A percentile compares a stretch with the other conserved stretches of the same genome.
Evolutionary conservation across 92 coral and sea anemone genomes (phyloP).

Genomic region (Bergia puertoricense): DNA sequence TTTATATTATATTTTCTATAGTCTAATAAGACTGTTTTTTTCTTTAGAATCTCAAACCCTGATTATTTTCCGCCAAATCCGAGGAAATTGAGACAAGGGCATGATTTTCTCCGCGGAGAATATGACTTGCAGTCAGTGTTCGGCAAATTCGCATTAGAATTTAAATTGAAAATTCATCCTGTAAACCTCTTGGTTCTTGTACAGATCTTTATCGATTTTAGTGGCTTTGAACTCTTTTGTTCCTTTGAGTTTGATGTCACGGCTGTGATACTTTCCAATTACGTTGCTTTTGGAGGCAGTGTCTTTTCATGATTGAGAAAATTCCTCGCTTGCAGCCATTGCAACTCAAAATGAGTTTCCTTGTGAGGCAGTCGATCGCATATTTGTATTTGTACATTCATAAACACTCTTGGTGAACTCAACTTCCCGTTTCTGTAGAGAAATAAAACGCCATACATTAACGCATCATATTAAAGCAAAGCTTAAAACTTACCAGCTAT

Average conservation of each 20-base stretch:
- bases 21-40: slow-evolving; percentile 29
- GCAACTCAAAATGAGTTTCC: slow-evolving; percentile 16
- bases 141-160: slow-evolving; percentile 42
- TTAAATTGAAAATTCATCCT: slow-evolving; percentile 35
- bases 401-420: slow-evolving; percentile 36
- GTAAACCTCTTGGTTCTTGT: slow-evolving; percentile 35
- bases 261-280: slow-evolving; percentile 31
- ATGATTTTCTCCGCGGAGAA: slow-evolving; percentile 8
- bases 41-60: slow-evolving; percentile 19
- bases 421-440: slow-evolving; percentile 42
- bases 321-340: slow-evolving; percentile 1
- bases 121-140: slow-evolving; percentile 3
- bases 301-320: slow-evolving; percentile 3
- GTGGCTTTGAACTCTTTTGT: slow-evolving; percentile 40
- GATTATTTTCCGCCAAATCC: slow-evolving; percentile 19
- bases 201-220: slow-evolving; percentile 39
- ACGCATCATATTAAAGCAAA: neutral
- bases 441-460: slow-evolving; percentile 25
- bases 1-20: slow-evolving; percentile 33
- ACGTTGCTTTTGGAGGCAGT: neutral
- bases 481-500: neutral
- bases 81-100: slow-evolving; percentile 19
- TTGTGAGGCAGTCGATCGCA: slow-evolving; percentile 25
- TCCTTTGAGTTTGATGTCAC: slow-evolving; percentile 12
- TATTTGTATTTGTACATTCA: slow-evolving; percentile 28